Base-by-base conservation (phyloP, 2,113 vertebrate genomes). In the Prolemur simus region DNA sequence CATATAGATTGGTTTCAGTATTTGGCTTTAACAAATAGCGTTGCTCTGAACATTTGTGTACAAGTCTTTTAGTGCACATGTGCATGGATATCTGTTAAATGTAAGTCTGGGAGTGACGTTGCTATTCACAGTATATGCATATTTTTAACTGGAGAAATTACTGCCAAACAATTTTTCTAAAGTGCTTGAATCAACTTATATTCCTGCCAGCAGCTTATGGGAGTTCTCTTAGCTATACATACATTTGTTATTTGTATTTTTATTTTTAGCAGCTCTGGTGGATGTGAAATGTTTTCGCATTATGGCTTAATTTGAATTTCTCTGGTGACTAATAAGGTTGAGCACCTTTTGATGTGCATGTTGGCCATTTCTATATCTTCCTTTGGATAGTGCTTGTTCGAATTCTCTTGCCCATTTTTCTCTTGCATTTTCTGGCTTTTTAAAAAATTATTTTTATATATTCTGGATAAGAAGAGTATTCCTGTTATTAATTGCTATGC, bases 91-190 rank as follows among this genome's bases (percentile, higher is more conserved):
- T 69, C 14, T 96, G 56, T 78, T 92, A 73, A 56, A 66, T 58
- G 37, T 45, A 86, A 54, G 8, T 32, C 58, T 82, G 45, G 3
- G 37, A 77, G 34, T 60, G 37, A 82, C 0, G 0, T 32, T 82
- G 12, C 11, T 49, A 52, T 68, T 92, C 68, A 77, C 47, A 90
- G 42, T 64, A 87, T 87, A 82, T 78, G 45, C 34, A 42, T 86
- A 76, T 96, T 86, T 96, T 88, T 80, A 56, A 85, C 52, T 80
- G 37, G 52, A 81, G 32, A 87, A 93, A 87, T 82, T 95, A 76
- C 21, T 90, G 74, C 18, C 39, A 80, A 86, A 13, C 4, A 47
- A 56, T 64, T 93, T 92, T 63, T 87, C 52, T 76, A 77, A 96
- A 89, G 45, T 86, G 11, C 80, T 92, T 89, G 49, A 94, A 82